Percentiles rank a stretch among this genome's conserved stretches.
phyloP scores from a whole-genome alignment of 2,113 vertebrate species.

The Bos javanicus region DNA sequence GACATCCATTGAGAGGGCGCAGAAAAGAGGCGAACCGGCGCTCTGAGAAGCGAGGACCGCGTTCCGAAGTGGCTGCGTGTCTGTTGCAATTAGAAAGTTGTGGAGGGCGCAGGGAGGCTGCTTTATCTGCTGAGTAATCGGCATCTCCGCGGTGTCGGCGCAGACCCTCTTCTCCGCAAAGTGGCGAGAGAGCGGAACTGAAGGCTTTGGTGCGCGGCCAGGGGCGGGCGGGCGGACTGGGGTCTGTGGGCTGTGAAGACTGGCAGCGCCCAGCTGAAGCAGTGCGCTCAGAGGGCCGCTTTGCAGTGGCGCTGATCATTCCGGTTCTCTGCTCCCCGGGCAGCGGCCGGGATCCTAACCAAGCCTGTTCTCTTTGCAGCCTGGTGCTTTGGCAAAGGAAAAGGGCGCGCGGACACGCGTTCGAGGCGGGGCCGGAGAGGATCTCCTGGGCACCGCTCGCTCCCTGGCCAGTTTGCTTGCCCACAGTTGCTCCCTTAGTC shows the following conservation, averaged over 20 bases:
- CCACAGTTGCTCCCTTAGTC: not conserved
- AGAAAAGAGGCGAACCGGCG: not conserved
- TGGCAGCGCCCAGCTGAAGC: not conserved
- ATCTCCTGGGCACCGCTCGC: constrained; percentile 35
- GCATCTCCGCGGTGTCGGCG: not conserved
- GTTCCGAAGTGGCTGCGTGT: not conserved
- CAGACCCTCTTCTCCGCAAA: not conserved
- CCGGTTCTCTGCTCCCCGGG: not conserved
- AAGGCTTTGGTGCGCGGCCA: not conserved
- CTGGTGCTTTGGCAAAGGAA: constrained; percentile 62
- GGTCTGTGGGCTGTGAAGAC: not conserved
- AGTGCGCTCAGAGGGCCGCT: not conserved
- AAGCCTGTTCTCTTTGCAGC: constrained; percentile 77
- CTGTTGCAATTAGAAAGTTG: constrained; percentile 65
- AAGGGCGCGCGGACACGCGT: constrained; percentile 6
- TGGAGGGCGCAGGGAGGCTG: not conserved
- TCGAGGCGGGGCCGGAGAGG: constrained; percentile 37
- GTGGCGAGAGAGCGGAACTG: not conserved
- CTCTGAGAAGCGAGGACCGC: not conserved
- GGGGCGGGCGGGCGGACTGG: not conserved
- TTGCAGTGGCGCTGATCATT: not conserved
- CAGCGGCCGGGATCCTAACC: constrained; percentile 63
- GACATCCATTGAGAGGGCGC: not conserved
- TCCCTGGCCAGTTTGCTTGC: not conserved
- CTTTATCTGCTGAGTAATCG: constrained; percentile 66